phyloP scores from a whole-genome alignment of 2,797 vertebrate species.

The Cyclopterus lumpus region DNA sequence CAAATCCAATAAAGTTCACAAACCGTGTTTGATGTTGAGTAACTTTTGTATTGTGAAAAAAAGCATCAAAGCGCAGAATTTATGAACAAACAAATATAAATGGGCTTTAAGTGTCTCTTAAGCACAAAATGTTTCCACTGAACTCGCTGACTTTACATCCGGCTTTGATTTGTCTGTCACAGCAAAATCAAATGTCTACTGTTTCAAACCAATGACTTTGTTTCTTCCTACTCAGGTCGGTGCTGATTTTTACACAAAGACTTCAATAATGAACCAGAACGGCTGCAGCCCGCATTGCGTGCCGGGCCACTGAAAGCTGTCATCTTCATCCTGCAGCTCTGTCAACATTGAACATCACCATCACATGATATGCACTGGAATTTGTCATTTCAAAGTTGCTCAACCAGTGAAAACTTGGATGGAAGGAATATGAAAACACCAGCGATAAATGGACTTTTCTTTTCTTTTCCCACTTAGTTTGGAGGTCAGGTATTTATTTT shows the following conservation, averaged over 20 bases:
- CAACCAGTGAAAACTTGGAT: constrained; percentile 16
- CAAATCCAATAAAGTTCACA: not conserved
- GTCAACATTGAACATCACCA: constrained; percentile 34
- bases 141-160: not conserved
- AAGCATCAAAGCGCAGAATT: not conserved
- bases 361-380: constrained; percentile 19
- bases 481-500: constrained; percentile 46
- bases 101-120: not conserved
- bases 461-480: constrained; percentile 20
- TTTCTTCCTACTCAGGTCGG: constrained; percentile 30
- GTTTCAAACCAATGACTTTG: constrained; percentile 9
- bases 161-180: not conserved
- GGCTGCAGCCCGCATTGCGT: constrained; percentile 16
- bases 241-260: constrained; percentile 33
- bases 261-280: constrained; percentile 17
- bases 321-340: constrained; percentile 46
- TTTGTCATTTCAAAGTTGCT: constrained; percentile 39
- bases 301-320: constrained; percentile 19
- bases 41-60: not conserved
- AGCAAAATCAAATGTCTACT: constrained; percentile 1
- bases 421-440: constrained; percentile 29
- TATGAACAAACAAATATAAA: not conserved
- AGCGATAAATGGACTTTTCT: constrained; percentile 31
- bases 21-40: not conserved
- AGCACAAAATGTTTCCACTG: not conserved